Evolutionary conservation across 2,888 invertebrate species (phyloP), one percentile per base, ranked within the genome.

Genomic region (Gari tellinella): DNA sequence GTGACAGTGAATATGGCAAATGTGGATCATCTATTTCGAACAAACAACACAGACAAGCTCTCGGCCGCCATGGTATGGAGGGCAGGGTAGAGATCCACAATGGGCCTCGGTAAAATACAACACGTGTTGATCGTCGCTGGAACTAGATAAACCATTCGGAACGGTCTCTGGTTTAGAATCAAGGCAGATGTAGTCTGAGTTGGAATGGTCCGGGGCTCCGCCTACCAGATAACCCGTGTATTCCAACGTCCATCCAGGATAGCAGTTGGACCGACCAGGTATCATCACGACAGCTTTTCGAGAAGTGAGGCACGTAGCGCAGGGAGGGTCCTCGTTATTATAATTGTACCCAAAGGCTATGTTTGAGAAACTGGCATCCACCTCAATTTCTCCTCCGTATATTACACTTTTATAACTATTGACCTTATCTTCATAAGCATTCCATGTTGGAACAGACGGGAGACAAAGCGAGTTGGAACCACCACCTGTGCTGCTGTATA

Each of bases 31-130:
- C 66, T 40, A 72, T 49, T 72, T 62, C 0, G 73, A 49, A 23
- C 73, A 73, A 21, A 73, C 58, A 49, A 58, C 67, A 43, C 73
- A 73, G 14, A 63, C 49, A 17, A 73, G 19, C 38, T 67, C 73
- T n/a, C 67, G 52, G 8, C 73, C 73, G 10, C 31, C 38, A 19
- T 58, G 52, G 40, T 66, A 66, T 8, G 66, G 66, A 12, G 66
- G 58, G 43, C 73, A 68, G 3, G 56, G 56, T 10, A 73, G 48
- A 26, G 51, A 17, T 21, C 55, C 64, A 56, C 64, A 64, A 8
- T 55, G 55, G 7, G 46, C 48, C 45, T 64, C 64, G 5, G 46
- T 55, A 8, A 46, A 37, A 21, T 55, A 25, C 12, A 64, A 19
- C 7, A 64, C 48, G 25, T 64, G 55, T 19, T 55, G 46, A 19